phyloP scores from a whole-genome alignment of 2,113 vertebrate genomes.

The Zonotrichia leucophrys region DNA sequence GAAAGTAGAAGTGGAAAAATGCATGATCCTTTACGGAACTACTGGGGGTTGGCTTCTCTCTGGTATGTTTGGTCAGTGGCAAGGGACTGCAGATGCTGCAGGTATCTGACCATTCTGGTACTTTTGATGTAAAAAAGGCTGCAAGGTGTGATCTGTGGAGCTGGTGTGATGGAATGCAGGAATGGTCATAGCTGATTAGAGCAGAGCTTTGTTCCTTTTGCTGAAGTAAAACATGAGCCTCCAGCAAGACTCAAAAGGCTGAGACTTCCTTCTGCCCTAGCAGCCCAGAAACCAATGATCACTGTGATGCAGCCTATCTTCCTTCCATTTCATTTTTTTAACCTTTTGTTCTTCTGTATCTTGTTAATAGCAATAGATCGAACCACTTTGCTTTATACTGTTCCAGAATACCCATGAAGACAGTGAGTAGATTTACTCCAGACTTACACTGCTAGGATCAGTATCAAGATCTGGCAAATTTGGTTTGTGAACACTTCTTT shows the following conservation, averaged over 20 bases:
- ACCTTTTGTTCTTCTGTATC: background rate
- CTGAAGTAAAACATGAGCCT: fast-evolving
- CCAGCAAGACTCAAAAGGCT: background rate
- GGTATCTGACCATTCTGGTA: background rate
- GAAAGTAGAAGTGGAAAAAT: background rate
- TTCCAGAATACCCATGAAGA: background rate
- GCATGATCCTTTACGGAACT: background rate
- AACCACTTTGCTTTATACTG: background rate
- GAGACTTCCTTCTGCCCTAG: background rate
- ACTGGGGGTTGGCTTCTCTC: background rate
- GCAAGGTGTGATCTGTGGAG: background rate
- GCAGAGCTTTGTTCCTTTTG: background rate
- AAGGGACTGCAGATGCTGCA: background rate
- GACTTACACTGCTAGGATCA: background rate
- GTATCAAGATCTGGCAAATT: background rate
- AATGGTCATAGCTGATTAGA: background rate
- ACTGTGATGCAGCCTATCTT: background rate
- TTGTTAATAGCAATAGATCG: background rate
- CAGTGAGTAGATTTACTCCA: background rate
- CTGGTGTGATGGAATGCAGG: background rate
- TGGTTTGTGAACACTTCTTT: background rate
- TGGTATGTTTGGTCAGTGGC: fast-evolving
- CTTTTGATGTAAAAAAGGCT: background rate
- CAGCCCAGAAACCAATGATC: background rate
- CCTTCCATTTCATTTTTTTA: background rate